Evolutionary conservation across 2,888 invertebrate genomes (phyloP), one percentile per base, ranked within the genome.

Genomic region (Torymus tubicola): DNA sequence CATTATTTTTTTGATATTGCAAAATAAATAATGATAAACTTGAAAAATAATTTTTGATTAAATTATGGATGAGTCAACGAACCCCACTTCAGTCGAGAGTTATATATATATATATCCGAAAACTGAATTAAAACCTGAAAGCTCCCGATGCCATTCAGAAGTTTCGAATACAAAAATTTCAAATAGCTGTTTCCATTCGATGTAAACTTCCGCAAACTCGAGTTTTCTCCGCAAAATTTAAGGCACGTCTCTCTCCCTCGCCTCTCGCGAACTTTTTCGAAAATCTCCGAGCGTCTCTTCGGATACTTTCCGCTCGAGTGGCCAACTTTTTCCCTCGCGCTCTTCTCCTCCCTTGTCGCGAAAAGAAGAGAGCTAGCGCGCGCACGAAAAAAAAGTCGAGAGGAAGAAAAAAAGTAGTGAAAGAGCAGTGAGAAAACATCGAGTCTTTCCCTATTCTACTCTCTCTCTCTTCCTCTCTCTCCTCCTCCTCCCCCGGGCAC

Each of bases 241-340:
- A 64, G 42, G 64, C 64, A 11, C 14, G 21, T 50, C 0, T 2
- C 63, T 64, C 64, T 4, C 0, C 3, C 63, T 64, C 64, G 2
- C 21, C 21, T 31, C 24, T 42, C 42, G 42, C 31, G 42, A 31
- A 64, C 61, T 64, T 55, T 64, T 31, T 24, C 5, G 61, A 64
- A 72, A 72, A 31, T 67, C 58, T 53, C 50, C 8, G 42, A 42
- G 0, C 16, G n/a, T 31, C 63, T 61, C 18, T 10, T 13, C 63
- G 55, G 16, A 55, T 55, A 50, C 72, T 18, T 72, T 60, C 21
- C 72, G 42, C 42, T 42, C 55, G 71, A 72, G 72, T 58, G 21
- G 60, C 67, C 21, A 61, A 55, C 64, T 78, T 78, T 60, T 58
- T 53, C 24, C 42, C 4, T 50, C 58, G 24, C 5, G 61, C 13